Evolutionary conservation across 2,113 vertebrate species (phyloP).

Genomic region (Charadrius vociferus): DNA sequence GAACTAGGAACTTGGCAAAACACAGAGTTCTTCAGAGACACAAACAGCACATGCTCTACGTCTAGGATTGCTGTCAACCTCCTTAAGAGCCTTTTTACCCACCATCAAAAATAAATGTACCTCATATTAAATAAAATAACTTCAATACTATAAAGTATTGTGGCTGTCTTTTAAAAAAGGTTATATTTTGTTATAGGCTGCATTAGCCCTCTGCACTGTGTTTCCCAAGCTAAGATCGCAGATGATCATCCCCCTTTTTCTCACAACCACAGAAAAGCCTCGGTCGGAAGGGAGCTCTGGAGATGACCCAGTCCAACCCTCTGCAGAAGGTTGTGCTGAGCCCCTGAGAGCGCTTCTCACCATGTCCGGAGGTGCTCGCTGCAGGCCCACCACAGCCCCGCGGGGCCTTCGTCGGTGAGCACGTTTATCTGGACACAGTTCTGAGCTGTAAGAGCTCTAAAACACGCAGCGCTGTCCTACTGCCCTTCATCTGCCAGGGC

Average conservation of each 20-base stretch:
- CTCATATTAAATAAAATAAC: neutral
- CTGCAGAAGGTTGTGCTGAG: neutral
- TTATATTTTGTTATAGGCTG: neutral
- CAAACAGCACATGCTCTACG: neutral
- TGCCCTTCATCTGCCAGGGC: too few species aligned
- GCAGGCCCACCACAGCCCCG: neutral
- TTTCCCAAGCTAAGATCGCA: neutral
- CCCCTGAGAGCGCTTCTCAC: neutral
- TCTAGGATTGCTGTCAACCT: neutral
- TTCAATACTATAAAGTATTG: neutral
- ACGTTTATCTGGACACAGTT: neutral
- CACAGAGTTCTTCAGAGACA: neutral
- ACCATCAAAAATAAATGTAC: neutral
- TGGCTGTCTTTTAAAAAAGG: neutral
- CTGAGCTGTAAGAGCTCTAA: neutral
- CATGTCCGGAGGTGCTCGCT: fast-evolving
- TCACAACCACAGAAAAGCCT: neutral
- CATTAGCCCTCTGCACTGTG: too few species aligned
- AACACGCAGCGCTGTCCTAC: neutral
- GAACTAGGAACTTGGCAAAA: neutral
- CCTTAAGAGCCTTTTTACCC: neutral
- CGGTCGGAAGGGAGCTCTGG: neutral
- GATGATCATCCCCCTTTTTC: neutral
- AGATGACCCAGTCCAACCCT: fast-evolving
- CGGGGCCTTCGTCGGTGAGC: fast-evolving